Percentiles rank a stretch among this genome's conserved stretches.
Evolutionary conservation across 2,888 invertebrate genomes (phyloP).

Genomic region (Anoplius nigerrimus): DNA sequence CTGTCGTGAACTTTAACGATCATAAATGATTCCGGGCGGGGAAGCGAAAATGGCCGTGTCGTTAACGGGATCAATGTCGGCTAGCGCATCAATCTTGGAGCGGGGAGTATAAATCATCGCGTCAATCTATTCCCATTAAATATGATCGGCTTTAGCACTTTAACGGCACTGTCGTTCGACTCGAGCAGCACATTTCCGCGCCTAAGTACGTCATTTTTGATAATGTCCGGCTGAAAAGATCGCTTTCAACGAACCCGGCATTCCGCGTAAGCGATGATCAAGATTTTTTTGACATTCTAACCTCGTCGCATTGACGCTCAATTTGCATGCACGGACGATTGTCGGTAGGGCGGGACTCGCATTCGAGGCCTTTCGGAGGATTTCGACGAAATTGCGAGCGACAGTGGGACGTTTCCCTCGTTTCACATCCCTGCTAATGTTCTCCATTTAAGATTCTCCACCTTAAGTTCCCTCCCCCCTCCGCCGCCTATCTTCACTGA

Average conservation of each 20-base stretch:
- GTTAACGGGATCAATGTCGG: constrained; percentile 35
- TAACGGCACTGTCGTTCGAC: not conserved
- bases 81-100: no score
- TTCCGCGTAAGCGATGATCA: no score
- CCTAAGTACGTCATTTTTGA: no score
- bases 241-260: no score
- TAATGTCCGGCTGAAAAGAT: no score
- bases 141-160: no score
- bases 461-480: not conserved
- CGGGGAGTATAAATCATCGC: no score
- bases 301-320: no score
- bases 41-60: constrained; percentile 15
- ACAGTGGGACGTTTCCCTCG: constrained; percentile 18
- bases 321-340: no score
- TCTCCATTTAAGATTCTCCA: constrained; percentile 1
- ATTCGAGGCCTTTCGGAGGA: not conserved
- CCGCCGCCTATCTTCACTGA: constrained; percentile 1
- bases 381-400: constrained; percentile 16
- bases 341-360: no score
- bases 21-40: constrained; percentile 5
- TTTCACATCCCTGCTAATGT: constrained; percentile 32
- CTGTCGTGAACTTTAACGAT: constrained; percentile 14
- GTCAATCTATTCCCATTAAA: no score
- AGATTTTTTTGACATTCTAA: no score
- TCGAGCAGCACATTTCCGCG: not conserved